Base-by-base conservation (phyloP, 2,797 vertebrate species). In the Rhadinocentrus ornatus region DNA sequence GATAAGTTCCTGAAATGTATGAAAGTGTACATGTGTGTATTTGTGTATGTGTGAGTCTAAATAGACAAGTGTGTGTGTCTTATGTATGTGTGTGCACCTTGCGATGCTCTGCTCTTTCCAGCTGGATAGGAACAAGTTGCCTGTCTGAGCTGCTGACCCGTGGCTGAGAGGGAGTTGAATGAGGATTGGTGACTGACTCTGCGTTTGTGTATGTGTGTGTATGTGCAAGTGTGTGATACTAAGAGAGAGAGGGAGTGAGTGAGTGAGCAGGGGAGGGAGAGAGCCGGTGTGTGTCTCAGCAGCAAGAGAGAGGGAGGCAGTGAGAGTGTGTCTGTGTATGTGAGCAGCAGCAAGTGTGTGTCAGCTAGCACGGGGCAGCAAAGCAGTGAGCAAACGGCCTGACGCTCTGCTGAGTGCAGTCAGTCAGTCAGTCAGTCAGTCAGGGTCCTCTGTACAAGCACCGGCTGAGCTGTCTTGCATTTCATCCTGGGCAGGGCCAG, bases 401-500 rank as follows among this genome's bases (percentile, higher is more conserved):
- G 83, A 86, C 80, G 84, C 89, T 91, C 91, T 86, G 85, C 84
- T 87, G 87, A 88, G 89, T 76, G 88, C 81, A 86, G 85, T 80
- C 85, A 88, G 85, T 84, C 81, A 81, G 37, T 37, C 35, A 37
- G 37, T 39, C 37, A 12, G 86, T 85, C 86, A 82, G 83, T 85
- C 87, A 78, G 84, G 3, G 3, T 91, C 83, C 78, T 80, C 87
- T 91, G 79, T 88, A 88, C 81, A 77, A 86, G 84, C 82, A 80
- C 80, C 71, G 86, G 78, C 86, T 89, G 86, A 88, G 85, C 67
- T 79, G 82, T 83, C 91, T 75, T 84, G 87, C 86, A 91, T 93
- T 94, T 93, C 92, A 94, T 94, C 86, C 92, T 93, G 93, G 92
- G 91, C 91, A 86, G 94, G 92, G 91, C 93, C 90, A 75, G 82